Evolutionary conservation across 1,140 invertebrate species (phyloP).

Genomic region (Atta cephalotes): DNA sequence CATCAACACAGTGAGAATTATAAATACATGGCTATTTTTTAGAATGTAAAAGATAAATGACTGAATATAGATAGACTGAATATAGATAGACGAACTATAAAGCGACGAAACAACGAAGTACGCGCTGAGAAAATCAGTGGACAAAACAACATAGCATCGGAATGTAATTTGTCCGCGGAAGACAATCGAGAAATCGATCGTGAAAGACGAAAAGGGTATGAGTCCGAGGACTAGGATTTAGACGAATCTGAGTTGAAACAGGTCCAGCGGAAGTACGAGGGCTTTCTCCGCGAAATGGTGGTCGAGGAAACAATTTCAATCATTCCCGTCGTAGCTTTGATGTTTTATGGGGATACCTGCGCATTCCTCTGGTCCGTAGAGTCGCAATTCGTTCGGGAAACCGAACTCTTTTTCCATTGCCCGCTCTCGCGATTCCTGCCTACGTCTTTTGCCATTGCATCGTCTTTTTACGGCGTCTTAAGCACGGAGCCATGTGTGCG

Average conservation of each 20-base stretch:
- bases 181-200: slow-evolving; percentile 80
- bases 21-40: too few relatives aligned
- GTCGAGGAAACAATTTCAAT: slow-evolving; percentile 83
- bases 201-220: slow-evolving; percentile 59
- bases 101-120: slow-evolving; percentile 39
- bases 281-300: slow-evolving; percentile 46
- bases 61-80: too few relatives aligned
- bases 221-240: slow-evolving; percentile 38
- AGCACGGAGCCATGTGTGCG: slow-evolving; percentile 7
- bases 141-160: slow-evolving; percentile 73
- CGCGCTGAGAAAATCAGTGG: slow-evolving; percentile 49
- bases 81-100: slow-evolving; percentile 26
- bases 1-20: too few relatives aligned
- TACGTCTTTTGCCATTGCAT: background rate
- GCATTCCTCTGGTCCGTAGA: slow-evolving; percentile 74
- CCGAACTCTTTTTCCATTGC: slow-evolving; percentile 51
- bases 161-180: slow-evolving; percentile 82
- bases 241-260: slow-evolving; percentile 41
- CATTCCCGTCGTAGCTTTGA: slow-evolving; percentile 80
- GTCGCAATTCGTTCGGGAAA: slow-evolving; percentile 69
- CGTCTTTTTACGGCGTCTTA: slow-evolving; percentile 1
- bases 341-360: slow-evolving; percentile 80
- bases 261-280: slow-evolving; percentile 50
- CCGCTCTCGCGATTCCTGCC: slow-evolving; percentile 19
- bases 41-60: background rate